A percentile compares a stretch with the other conserved stretches of the same genome.
Conservation (phyloP, 2,113 vertebrate species). For the Psilopogon haemacephalus region DNA sequence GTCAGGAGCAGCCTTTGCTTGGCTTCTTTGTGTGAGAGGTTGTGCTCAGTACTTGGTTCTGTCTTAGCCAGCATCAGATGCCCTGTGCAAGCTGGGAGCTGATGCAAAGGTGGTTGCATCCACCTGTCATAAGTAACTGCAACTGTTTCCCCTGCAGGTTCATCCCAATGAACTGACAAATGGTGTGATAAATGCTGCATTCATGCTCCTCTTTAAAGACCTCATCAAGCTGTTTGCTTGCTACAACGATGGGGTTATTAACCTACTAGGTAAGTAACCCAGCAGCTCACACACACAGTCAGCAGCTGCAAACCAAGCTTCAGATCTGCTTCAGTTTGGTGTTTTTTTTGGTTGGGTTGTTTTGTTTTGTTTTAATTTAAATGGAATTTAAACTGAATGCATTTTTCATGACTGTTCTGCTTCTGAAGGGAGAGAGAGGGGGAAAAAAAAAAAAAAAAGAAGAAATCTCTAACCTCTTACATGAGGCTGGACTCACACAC, state of each 20-base stretch:
- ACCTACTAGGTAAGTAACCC: conserved; percentile 87
- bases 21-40: background rate
- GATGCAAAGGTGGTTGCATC: too few species aligned
- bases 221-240: conserved; percentile 98
- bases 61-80: background rate
- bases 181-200: conserved; percentile 94
- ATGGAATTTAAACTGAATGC: background rate
- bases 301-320: background rate
- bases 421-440: background rate
- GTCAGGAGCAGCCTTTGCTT: background rate
- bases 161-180: conserved; percentile 93
- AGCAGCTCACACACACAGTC: background rate
- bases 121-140: background rate
- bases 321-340: background rate
- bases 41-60: background rate
- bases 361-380: background rate
- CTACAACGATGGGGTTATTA: conserved; percentile 98
- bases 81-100: background rate
- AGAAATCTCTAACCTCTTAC: background rate
- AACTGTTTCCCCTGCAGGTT: conserved; percentile 80
- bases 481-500: background rate
- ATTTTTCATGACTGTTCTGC: background rate
- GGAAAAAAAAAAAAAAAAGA: too few species aligned
- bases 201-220: conserved; percentile 98
- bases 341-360: background rate